Conservation (phyloP, 2,113 vertebrate genomes). For the Oryzias javanicus region DNA sequence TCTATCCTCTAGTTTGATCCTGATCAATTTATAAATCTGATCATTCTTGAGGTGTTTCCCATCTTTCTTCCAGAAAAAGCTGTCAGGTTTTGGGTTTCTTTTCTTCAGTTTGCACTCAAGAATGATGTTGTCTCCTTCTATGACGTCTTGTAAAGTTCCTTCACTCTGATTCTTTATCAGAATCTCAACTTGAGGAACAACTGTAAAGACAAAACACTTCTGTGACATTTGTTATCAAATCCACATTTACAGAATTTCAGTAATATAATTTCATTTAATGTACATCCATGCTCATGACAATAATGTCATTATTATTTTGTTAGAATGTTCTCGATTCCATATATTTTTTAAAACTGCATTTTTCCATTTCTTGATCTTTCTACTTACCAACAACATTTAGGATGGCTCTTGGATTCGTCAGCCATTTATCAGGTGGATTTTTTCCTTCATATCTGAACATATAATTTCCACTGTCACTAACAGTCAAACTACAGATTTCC, state of each 20-base stretch:
- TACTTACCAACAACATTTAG: conserved; percentile 58
- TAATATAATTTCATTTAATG: background rate
- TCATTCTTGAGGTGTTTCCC: accelerated
- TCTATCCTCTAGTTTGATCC: background rate
- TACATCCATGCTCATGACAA: too few relatives aligned
- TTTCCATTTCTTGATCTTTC: background rate
- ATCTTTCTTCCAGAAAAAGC: conserved; percentile 23
- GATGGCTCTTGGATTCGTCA: accelerated
- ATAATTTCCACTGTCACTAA: conserved; percentile 59
- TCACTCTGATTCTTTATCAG: too few relatives aligned
- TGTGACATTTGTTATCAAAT: background rate
- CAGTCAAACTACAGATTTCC: conserved; percentile 48
- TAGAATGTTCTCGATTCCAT: too few relatives aligned
- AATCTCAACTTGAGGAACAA: conserved; percentile 38
- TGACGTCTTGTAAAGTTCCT: too few relatives aligned
- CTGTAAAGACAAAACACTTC: conserved; percentile 34
- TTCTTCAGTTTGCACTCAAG: too few relatives aligned
- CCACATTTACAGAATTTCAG: background rate
- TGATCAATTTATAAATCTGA: accelerated
- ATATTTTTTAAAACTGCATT: too few relatives aligned
- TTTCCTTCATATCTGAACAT: conserved; percentile 22
- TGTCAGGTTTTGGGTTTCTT: accelerated
- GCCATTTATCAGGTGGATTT: accelerated
- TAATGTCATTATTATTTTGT: too few relatives aligned
- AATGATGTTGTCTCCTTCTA: too few relatives aligned